Base-by-base conservation (phyloP, 2,888 invertebrate genomes). In the Ecliptopera silaceata region DNA sequence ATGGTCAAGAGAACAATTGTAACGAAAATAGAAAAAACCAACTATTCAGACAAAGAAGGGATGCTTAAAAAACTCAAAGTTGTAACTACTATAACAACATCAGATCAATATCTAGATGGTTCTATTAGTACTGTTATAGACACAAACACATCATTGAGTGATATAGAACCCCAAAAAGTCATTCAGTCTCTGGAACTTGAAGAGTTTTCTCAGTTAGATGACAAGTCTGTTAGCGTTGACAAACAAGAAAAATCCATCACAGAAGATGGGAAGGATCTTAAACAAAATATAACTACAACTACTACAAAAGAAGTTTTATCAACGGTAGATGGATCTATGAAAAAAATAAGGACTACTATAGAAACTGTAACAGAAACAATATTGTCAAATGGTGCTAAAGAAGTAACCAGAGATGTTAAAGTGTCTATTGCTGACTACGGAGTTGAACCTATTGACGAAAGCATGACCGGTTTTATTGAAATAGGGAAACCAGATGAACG, bases 381-480 rank as follows among this genome's bases (percentile, higher is more conserved):
- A 56, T 67, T 86, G 45, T 80, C 85, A 1, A 79, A 79, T 62
- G 91, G 89, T 38, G 74, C 76, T 5, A 81, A 77, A 18, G 89
- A 91, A 80, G 74, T 88, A 1, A 80, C 84, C 4, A 91, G 86
- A 68, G 88, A 91, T 62, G 74, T 89, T 0, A 87, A 83, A 77
- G 81, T 91, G 22, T 84, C 86, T 1, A 66, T 91, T 11, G 75
- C 84, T 47, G 89, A 90, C 66, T 82, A 79, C 61, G 76, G 76
- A 29, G 65, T 70, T 12, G 82, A 87, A 61, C 64, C 73, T 4
- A 69, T 85, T 58, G 82, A 82, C 46, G 85, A 87, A 64, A 83
- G 82, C 64, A 72, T 89, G 56, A 71, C 66, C 46, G 86, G 82
- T 1, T 88, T 74, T 58, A 65, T 55, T 34, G 69, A 69, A 67